Evolutionary conservation across 2,797 vertebrate genomes (phyloP), one percentile per base, ranked within the genome.

Genomic region (Clarias pachynema): DNA sequence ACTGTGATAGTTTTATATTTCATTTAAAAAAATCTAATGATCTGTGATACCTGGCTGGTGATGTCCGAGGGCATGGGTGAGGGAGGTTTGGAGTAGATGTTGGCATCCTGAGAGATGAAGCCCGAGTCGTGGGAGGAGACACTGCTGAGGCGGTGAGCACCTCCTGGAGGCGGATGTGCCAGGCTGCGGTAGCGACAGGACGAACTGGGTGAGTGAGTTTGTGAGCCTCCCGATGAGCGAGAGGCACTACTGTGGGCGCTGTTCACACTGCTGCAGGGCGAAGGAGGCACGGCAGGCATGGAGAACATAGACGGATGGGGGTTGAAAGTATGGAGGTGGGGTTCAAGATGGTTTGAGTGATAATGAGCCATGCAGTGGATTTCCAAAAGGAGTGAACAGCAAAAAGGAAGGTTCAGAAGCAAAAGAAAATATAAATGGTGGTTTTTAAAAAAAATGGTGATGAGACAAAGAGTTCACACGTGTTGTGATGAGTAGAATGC

Each of bases 21-120:
- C n/a, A 2, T 72, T 10, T 44, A 7, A 49, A 0, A 26, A 40
- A 44, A 53, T 74, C 12, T 14, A 53, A 53, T 14, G 49, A 53
- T 53, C n/a, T 31, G 62, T 66, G 37, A 31, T 93, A 99, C 98
- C 97, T 99, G 97, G 92, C 97, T 98, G 83, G 97, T 97, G 94
- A 98, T 96, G 93, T 99, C 98, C 1, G 96, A 97, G 89, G 98
- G 98, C 98, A 99, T 98, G 29, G 98, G 98, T 1, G 98, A 99
- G n/a, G 98, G 97, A 0, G 98, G 97, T 91, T 99, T 99, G 95
- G 98, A 99, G 92, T 97, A 97, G 87, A 95, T 88, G 73, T 98
- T 96, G 49, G 97, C 95, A 0, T 99, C 98, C 95, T 99, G 98
- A 85, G 98, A 99, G 92, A 99, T 94, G 87, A 99, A 99, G 93